phyloP scores from a whole-genome alignment of 1,140 invertebrate species.

The Penaeus vannamei region DNA sequence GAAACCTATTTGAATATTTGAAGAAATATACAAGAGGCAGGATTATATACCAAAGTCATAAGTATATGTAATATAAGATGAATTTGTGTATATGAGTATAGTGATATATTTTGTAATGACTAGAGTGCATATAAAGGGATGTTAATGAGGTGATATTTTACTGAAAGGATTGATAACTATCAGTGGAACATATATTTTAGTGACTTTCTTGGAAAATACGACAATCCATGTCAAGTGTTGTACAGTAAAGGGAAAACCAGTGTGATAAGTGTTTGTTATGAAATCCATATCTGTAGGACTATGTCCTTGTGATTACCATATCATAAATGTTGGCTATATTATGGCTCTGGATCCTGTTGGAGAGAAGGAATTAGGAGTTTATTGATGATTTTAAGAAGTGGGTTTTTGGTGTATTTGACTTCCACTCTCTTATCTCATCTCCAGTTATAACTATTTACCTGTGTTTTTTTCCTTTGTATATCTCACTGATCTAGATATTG shows the following conservation, averaged over 20 bases:
- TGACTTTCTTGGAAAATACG: conserved; percentile 25
- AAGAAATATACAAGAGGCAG: conserved; percentile 20
- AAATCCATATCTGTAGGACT: conserved; percentile 21
- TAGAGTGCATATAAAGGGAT: conserved; percentile 31
- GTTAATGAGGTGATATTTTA: conserved; percentile 37
- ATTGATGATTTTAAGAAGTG: too few relatives aligned
- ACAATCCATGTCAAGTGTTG: conserved; percentile 21
- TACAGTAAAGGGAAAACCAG: conserved; percentile 4
- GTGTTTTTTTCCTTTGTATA: too few relatives aligned
- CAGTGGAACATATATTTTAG: conserved; percentile 35
- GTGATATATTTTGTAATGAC: conserved; percentile 41
- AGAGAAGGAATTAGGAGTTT: too few relatives aligned
- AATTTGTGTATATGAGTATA: conserved; percentile 38
- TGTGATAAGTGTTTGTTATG: conserved; percentile 44
- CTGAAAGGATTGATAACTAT: too few relatives aligned
- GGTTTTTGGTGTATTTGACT: too few relatives aligned
- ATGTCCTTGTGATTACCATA: conserved; percentile 9
- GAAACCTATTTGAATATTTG: too few relatives aligned
- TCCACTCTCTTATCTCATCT: too few relatives aligned
- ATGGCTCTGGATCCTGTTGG: too few relatives aligned
- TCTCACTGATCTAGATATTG: too few relatives aligned
- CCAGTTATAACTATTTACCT: too few relatives aligned
- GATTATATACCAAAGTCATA: conserved; percentile 42
- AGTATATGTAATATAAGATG: conserved; percentile 33
- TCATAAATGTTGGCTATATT: too few relatives aligned